Percentiles rank a stretch among this genome's conserved stretches.
These are phyloP conservation scores for Tipula confusa DNA, from an alignment of 2,888 invertebrate species.

Conservation along the genomic window DNA sequence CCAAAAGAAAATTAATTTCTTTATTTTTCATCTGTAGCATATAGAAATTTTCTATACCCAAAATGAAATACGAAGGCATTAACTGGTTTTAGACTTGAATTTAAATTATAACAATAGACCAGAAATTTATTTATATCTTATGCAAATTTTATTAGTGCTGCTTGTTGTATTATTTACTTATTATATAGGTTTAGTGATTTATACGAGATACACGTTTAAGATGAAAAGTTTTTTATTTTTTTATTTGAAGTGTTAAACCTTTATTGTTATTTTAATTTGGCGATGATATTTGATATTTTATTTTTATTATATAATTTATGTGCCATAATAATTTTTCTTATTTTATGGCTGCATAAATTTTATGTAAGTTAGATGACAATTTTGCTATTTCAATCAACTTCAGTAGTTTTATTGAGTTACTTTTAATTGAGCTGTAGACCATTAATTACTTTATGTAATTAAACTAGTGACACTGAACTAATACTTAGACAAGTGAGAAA, in stretches of 20 bases:
- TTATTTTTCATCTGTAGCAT: neutral
- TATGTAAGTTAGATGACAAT: neutral
- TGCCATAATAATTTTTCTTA: neutral
- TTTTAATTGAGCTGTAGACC: no score
- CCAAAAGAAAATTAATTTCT: neutral
- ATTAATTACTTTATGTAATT: no score
- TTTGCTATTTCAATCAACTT: neutral
- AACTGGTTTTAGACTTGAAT: neutral
- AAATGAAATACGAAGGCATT: slow-evolving; percentile 16
- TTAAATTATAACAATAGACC: neutral
- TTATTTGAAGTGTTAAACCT: slow-evolving; percentile 12
- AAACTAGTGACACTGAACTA: no score
- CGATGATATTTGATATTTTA: slow-evolving; percentile 13
- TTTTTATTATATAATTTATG: neutral
- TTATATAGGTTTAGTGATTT: neutral
- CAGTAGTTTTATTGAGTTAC: no score
- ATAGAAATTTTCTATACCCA: neutral
- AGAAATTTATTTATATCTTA: neutral
- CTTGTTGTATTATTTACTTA: neutral
- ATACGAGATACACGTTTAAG: slow-evolving; percentile 12
- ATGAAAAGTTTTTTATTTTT: neutral
- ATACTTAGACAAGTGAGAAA: no score
- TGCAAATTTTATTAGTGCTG: neutral
- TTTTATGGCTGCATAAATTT: neutral
- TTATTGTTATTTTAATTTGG: slow-evolving; percentile 15